phyloP scores from a whole-genome alignment of 2,888 invertebrate genomes.

The Norana najaformis region DNA sequence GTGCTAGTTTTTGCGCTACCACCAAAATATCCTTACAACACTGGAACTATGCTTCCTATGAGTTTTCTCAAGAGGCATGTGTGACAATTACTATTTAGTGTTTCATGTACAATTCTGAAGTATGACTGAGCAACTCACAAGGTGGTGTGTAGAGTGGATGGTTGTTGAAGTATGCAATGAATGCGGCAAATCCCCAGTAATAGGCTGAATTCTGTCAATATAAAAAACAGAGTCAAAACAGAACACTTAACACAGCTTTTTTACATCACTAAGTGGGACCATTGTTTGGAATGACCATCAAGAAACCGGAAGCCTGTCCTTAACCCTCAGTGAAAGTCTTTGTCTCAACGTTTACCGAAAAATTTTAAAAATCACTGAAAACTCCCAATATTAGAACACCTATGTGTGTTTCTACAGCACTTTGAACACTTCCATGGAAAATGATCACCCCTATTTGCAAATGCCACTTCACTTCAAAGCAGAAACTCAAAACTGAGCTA shows the following conservation, averaged over 20 bases:
- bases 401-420: too few species aligned
- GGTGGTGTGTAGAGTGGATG: conserved; percentile 93
- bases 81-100: background rate
- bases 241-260: background rate
- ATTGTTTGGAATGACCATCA: background rate
- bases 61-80: background rate
- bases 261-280: background rate
- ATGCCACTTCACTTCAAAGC: too few species aligned
- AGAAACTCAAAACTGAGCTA: too few species aligned
- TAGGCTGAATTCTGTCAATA: conserved; percentile 82
- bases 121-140: conserved; percentile 56
- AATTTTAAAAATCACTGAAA: too few species aligned
- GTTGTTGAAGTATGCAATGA: conserved; percentile 93
- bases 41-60: background rate
- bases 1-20: too few species aligned
- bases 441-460: too few species aligned
- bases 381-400: too few species aligned
- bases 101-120: background rate
- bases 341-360: background rate
- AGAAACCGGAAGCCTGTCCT: background rate
- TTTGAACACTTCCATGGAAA: too few species aligned
- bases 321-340: background rate
- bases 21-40: too few species aligned
- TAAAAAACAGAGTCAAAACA: background rate
- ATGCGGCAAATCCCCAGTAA: conserved; percentile 95